Evolutionary conservation across 1,140 invertebrate genomes (phyloP), one percentile per base, ranked within the genome.

Genomic region (Rhagoletis pomonella): DNA sequence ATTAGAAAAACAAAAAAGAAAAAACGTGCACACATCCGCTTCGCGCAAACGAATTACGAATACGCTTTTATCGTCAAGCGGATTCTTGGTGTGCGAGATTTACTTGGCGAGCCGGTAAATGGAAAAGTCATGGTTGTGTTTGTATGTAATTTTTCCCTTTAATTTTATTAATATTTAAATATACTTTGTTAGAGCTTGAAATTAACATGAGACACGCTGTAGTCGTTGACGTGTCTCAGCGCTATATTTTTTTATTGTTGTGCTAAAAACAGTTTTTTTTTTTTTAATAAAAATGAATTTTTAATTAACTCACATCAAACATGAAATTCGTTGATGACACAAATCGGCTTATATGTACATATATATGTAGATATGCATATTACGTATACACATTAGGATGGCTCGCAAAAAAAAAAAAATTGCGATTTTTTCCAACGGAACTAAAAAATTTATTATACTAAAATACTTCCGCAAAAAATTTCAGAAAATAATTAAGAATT

Each of bases 221-320:
- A 5, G 50, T 55, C 50, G 50, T 10, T 7, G 17, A 42, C 42
- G n/a, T n/a, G n/a, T n/a, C n/a, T n/a, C n/a, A n/a, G n/a, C n/a
- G 2, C 42, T 42, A 17, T 1, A 17, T 73, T 47, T 47, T n/a
- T 73, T 4, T 42, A 3, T 73, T 4, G 42, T 0, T 47, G 39
- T 44, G 44, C 44, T 44, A 44, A 73, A 47, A 47, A 44, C 17
- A 19, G 29, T 17, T 47, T 73, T 73, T 73, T n/a, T n/a, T n/a
- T 73, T 73, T 73, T 47, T 73, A 47, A 3, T 47, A 73, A 73
- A 73, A 47, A 17, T 47, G 42, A 73, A 47, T 73, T 73, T 73
- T n/a, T 73, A 47, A 73, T 73, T 73, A 47, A n/a, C 42, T n/a
- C 12, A 17, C 17, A 17, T n/a, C 39, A 17, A 39, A 17, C 42